Percentiles rank a stretch among this genome's conserved stretches.
Evolutionary conservation across 2,888 invertebrate species (phyloP).

Genomic region (Agriopis leucophaearia): DNA sequence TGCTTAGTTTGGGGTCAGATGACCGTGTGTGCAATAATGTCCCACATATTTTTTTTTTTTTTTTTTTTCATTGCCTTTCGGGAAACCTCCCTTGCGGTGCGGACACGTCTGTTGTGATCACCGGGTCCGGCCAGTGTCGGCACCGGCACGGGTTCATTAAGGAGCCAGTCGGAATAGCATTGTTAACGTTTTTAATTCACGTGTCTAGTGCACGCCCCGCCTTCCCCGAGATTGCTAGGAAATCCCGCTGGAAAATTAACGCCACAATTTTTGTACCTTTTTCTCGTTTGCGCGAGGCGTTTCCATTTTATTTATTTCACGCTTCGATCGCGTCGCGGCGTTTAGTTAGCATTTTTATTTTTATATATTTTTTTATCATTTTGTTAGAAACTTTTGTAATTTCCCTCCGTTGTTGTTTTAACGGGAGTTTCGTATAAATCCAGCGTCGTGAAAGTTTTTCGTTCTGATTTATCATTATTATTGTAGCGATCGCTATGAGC

Average conservation of each 20-base stretch:
- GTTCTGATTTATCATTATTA: slow-evolving; percentile 37
- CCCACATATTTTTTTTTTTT: too few relatives aligned
- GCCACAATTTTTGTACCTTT: slow-evolving; percentile 78
- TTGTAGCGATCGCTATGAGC: slow-evolving; percentile 44
- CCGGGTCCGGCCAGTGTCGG: slow-evolving; percentile 37
- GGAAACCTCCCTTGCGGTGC: too few relatives aligned
- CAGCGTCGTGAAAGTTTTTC: slow-evolving; percentile 30
- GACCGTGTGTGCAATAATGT: too few relatives aligned
- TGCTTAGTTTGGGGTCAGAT: too few relatives aligned
- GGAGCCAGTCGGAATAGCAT: slow-evolving; percentile 75
- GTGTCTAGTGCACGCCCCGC: slow-evolving; percentile 82
- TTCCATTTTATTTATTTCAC: slow-evolving; percentile 83
- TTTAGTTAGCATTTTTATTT: slow-evolving; percentile 73
- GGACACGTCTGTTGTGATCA: slow-evolving; percentile 3
- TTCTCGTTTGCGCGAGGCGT: slow-evolving; percentile 74
- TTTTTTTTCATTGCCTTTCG: too few relatives aligned
- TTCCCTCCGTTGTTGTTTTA: slow-evolving; percentile 51
- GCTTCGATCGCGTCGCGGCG: slow-evolving; percentile 76
- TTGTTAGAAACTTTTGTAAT: slow-evolving; percentile 67
- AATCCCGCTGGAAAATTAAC: slow-evolving; percentile 85
- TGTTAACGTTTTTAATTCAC: slow-evolving; percentile 86
- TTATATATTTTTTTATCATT: slow-evolving; percentile 57
- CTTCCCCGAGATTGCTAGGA: slow-evolving; percentile 76
- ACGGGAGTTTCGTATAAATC: slow-evolving; percentile 37
- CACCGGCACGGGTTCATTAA: slow-evolving; percentile 73